These are phyloP conservation scores for Eristalinus sepulchralis DNA, from an alignment of 2,888 invertebrate genomes.

Conservation along the genomic window DNA sequence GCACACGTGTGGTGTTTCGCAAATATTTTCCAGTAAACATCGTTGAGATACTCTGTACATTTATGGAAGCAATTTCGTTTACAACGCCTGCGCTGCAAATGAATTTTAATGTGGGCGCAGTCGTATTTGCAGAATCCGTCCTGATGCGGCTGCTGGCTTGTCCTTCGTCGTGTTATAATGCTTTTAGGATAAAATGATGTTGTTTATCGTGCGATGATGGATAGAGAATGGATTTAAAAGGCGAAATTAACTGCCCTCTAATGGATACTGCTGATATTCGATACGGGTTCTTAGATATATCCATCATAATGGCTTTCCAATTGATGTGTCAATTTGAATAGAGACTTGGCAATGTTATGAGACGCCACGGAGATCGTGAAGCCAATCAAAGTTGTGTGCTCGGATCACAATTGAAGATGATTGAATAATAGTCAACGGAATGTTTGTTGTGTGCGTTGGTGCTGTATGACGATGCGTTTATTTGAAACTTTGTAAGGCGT, in stretches of 20 bases:
- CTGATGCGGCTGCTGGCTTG: background rate
- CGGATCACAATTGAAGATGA: background rate
- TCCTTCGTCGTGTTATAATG: background rate
- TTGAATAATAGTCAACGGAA: no score
- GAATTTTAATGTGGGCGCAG: slow-evolving; percentile 21
- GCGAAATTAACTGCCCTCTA: background rate
- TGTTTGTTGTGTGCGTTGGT: no score
- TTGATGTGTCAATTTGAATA: slow-evolving; percentile 15
- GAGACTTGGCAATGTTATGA: background rate
- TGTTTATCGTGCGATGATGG: background rate
- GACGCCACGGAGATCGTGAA: background rate
- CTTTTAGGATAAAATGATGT: background rate
- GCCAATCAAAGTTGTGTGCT: background rate
- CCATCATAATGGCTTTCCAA: background rate
- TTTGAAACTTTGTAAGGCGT: no score
- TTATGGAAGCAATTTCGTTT: slow-evolving; percentile 24
- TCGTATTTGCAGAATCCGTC: background rate
- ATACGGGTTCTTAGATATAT: background rate
- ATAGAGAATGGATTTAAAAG: background rate
- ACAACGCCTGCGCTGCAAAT: background rate
- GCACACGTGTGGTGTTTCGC: slow-evolving; percentile 28
- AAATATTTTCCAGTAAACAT: slow-evolving; percentile 24
- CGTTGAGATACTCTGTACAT: background rate
- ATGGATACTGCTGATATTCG: slow-evolving; percentile 21
- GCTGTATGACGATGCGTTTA: no score